These are phyloP conservation scores for Stenodema calcarata DNA, from an alignment of 2,888 invertebrate species.

Conservation along the genomic window DNA sequence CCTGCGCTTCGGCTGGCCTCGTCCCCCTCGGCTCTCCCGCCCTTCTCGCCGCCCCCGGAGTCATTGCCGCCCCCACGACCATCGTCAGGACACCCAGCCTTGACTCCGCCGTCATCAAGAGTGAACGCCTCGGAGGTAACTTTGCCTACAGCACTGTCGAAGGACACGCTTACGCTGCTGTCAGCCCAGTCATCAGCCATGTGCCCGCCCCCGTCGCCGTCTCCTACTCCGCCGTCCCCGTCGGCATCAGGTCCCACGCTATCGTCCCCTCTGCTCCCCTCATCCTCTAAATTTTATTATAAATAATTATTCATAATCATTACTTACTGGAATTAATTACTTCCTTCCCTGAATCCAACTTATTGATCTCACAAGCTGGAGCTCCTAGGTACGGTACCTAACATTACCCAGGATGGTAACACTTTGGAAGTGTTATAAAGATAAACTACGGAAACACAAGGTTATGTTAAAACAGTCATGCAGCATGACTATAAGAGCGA, in stretches of 20 bases:
- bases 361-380: too few species aligned
- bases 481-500: too few species aligned
- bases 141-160: slow-evolving; percentile 67
- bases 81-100: slow-evolving; percentile 63
- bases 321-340: neutral
- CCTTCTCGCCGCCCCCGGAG: slow-evolving; percentile 57
- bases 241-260: slow-evolving; percentile 52
- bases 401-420: too few species aligned
- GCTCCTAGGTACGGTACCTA: too few species aligned
- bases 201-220: slow-evolving; percentile 61
- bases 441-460: too few species aligned
- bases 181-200: slow-evolving; percentile 62
- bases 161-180: slow-evolving; percentile 64
- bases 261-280: slow-evolving; percentile 38
- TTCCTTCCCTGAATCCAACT: too few species aligned
- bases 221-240: slow-evolving; percentile 60
- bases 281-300: slow-evolving; percentile 30
- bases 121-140: slow-evolving; percentile 65
- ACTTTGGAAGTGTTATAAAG: too few species aligned
- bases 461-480: too few species aligned
- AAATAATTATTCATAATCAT: neutral
- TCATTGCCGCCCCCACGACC: slow-evolving; percentile 58
- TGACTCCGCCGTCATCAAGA: slow-evolving; percentile 66
- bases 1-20: slow-evolving; percentile 55
- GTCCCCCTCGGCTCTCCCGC: slow-evolving; percentile 56